These are phyloP conservation scores for Trichosurus vulpecula DNA, from an alignment of 2,797 vertebrate genomes.

Conservation along the genomic window DNA sequence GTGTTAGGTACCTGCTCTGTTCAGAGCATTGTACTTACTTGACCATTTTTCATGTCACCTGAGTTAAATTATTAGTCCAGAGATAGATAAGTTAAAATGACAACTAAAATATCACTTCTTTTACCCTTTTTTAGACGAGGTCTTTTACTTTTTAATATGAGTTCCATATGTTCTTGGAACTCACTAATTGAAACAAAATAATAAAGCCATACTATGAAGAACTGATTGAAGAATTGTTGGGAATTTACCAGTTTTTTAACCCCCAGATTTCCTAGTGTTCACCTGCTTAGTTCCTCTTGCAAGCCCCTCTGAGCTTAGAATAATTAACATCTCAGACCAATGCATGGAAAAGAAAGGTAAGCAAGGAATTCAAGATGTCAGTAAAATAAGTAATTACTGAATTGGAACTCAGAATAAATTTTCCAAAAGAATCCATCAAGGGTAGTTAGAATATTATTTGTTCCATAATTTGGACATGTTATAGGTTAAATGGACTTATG, in stretches of 20 bases:
- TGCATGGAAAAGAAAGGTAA: slow-evolving; percentile 17
- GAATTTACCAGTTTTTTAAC: slow-evolving; percentile 3
- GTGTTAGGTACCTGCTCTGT: background rate
- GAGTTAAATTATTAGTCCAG: background rate
- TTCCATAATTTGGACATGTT: background rate
- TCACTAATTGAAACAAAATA: slow-evolving; percentile 22
- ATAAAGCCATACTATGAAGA: slow-evolving; percentile 28
- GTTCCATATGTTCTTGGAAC: background rate
- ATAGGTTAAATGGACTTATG: background rate
- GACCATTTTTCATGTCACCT: background rate
- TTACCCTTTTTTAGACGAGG: background rate
- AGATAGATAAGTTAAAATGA: slow-evolving; percentile 19
- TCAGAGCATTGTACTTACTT: background rate
- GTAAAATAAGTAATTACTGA: background rate
- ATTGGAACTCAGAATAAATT: slow-evolving; percentile 11
- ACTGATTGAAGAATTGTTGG: slow-evolving; percentile 18
- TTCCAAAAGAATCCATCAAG: background rate
- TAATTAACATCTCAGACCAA: slow-evolving; percentile 17
- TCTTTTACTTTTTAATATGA: background rate
- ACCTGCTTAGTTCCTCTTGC: slow-evolving; percentile 17
- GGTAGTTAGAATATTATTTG: background rate
- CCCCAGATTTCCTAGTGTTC: background rate
- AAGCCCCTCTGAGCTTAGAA: slow-evolving; percentile 6
- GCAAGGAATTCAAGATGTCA: background rate
- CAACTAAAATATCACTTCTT: background rate